phyloP scores from a whole-genome alignment of 1,140 invertebrate genomes.

The Heliconius hermathena region DNA sequence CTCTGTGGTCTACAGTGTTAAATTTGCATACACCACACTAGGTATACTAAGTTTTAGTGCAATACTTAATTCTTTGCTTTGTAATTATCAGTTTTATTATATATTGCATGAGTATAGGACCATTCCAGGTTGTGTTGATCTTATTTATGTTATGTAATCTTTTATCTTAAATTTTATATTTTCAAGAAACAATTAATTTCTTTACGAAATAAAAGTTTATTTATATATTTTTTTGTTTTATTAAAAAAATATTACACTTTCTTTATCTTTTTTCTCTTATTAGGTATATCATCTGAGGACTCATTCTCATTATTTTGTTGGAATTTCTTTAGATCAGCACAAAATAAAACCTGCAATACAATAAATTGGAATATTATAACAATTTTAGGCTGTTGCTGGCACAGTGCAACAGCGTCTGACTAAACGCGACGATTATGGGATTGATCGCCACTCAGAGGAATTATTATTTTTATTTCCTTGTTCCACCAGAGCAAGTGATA shows the following conservation, averaged over 20 bases:
- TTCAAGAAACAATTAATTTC: conserved; percentile 9
- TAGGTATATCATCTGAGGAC: conserved; percentile 49
- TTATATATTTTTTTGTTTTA: conserved; percentile 31
- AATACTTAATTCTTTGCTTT: conserved; percentile 38
- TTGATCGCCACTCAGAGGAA: no score
- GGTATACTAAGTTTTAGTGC: conserved; percentile 24
- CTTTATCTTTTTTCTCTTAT: conserved; percentile 61
- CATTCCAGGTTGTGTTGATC: conserved; percentile 64
- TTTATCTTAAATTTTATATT: conserved; percentile 35
- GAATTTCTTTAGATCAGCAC: conserved; percentile 88
- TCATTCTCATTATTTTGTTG: conserved; percentile 62
- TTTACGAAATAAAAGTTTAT: conserved; percentile 8
- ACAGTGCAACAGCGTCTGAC: neutral
- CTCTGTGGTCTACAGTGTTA: no score
- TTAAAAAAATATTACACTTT: conserved; percentile 15
- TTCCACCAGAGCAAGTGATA: no score
- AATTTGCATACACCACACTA: neutral
- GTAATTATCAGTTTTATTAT: conserved; percentile 18
- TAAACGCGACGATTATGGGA: neutral
- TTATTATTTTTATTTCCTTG: no score
- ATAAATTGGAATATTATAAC: conserved; percentile 26
- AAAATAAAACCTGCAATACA: conserved; percentile 87
- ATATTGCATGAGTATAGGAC: conserved; percentile 40
- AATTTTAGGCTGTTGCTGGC: neutral
- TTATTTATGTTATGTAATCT: conserved; percentile 33